Evolutionary conservation across 2,113 vertebrate genomes (phyloP).

Genomic region (Pontoporia blainvillei): DNA sequence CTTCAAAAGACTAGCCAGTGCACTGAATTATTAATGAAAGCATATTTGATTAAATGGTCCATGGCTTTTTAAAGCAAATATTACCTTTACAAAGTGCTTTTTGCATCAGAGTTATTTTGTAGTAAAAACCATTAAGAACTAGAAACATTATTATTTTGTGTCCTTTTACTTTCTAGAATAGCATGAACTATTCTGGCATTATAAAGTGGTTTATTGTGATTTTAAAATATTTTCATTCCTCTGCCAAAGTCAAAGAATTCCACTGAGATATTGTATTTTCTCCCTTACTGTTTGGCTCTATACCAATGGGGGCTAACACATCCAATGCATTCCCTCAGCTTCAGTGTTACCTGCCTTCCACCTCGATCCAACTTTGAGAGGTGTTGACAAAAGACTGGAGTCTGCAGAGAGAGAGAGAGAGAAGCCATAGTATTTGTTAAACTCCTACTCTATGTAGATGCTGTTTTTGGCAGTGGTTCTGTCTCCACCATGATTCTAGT

Average conservation of each 20-base stretch:
- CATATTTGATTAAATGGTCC: background rate
- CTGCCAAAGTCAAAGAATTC: background rate
- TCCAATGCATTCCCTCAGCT: too few relatives aligned
- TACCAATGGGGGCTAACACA: background rate
- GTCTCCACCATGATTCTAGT: background rate
- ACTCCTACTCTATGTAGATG: background rate
- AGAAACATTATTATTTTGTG: background rate
- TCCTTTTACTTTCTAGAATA: background rate
- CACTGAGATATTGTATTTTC: background rate
- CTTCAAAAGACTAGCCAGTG: background rate
- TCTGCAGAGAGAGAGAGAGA: background rate
- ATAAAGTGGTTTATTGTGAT: background rate
- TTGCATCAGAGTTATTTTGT: background rate
- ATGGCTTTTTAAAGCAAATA: background rate
- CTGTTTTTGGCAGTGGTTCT: background rate
- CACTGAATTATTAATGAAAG: background rate
- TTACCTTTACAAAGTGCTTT: background rate
- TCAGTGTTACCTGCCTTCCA: background rate
- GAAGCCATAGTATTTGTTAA: background rate
- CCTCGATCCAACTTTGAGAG: fast-evolving
- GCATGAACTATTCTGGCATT: background rate
- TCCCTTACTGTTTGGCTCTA: background rate
- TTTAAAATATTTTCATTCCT: background rate
- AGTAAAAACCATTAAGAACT: background rate
- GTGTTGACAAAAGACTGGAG: background rate